phyloP scores from a whole-genome alignment of 2,888 invertebrate genomes.

The Phlogophora meticulosa region DNA sequence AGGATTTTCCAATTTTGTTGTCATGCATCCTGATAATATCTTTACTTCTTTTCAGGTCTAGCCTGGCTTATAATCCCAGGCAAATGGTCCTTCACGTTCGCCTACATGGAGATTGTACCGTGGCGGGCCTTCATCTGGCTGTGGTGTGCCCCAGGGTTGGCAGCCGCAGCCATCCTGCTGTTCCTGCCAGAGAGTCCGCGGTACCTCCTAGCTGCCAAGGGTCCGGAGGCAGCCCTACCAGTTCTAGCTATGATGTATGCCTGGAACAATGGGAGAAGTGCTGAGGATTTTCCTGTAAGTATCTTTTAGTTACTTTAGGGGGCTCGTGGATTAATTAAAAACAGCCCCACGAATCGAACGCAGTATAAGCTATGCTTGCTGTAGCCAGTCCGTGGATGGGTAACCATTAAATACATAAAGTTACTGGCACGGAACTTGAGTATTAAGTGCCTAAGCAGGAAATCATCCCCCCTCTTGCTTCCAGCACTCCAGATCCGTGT shows the following conservation, averaged over 20 bases:
- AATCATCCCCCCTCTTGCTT: too few species aligned
- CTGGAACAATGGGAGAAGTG: constrained; percentile 75
- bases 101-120: constrained; percentile 91
- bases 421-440: too few species aligned
- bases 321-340: too few species aligned
- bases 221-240: constrained; percentile 91
- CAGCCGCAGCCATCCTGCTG: constrained; percentile 91
- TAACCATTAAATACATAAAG: too few species aligned
- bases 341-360: too few species aligned
- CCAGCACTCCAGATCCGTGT: too few species aligned
- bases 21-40: neutral
- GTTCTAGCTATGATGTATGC: constrained; percentile 92
- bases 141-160: constrained; percentile 92
- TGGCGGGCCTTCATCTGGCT: constrained; percentile 94
- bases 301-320: neutral
- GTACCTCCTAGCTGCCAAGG: constrained; percentile 92
- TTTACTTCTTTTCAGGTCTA: constrained; percentile 87
- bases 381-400: too few species aligned
- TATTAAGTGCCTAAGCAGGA: too few species aligned
- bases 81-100: constrained; percentile 83
- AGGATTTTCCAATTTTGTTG: too few species aligned
- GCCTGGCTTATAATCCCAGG: constrained; percentile 94
- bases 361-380: too few species aligned
- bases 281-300: constrained; percentile 86
- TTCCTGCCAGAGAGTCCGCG: constrained; percentile 95